Evolutionary conservation across 2,888 invertebrate species (phyloP).

Genomic region (Cephus nigrinus): DNA sequence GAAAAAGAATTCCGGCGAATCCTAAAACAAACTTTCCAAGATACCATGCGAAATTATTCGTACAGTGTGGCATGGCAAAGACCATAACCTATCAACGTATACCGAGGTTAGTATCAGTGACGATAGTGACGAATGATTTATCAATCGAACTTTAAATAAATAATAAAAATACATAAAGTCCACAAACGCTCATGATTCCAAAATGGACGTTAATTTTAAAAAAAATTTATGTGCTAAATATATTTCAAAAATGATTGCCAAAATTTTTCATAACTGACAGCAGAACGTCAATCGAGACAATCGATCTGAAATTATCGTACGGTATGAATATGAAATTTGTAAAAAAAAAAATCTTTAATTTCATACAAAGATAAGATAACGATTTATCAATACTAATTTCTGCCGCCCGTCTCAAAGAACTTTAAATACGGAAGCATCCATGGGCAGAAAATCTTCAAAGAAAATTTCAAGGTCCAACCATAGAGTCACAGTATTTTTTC

Average conservation of each 20-base stretch:
- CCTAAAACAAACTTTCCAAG: constrained; percentile 56
- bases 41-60: constrained; percentile 50
- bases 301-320: background rate
- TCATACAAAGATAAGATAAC: background rate
- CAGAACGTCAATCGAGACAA: background rate
- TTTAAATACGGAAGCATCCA: background rate
- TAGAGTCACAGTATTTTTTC: background rate
- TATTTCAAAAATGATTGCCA: background rate
- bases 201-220: background rate
- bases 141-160: background rate
- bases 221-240: background rate
- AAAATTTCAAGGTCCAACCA: background rate
- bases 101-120: background rate
- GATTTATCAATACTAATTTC: background rate
- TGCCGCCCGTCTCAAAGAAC: too few relatives aligned
- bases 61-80: constrained; percentile 50
- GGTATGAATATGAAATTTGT: background rate
- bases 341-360: background rate
- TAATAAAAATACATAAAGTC: background rate
- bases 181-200: background rate
- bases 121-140: background rate
- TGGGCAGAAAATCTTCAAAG: background rate
- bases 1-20: constrained; percentile 49
- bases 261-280: background rate
- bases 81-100: background rate